Conservation (phyloP, 2,113 vertebrate species). For the Cinclus mexicanus region DNA sequence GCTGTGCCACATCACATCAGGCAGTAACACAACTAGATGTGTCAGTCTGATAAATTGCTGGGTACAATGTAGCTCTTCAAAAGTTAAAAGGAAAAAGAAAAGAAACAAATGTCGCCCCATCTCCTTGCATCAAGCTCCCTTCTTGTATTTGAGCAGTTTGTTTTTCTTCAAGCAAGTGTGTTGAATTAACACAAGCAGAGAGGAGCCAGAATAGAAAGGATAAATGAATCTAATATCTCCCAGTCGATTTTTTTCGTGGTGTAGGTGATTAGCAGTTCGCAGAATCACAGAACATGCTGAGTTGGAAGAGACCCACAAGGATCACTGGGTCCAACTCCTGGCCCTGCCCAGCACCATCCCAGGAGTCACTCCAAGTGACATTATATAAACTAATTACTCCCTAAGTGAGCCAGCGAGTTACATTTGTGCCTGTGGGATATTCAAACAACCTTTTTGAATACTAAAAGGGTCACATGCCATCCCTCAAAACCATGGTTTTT, state of each 20-base stretch:
- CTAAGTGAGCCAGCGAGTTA: accelerated
- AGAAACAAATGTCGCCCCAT: neutral
- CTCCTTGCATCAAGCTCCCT: neutral
- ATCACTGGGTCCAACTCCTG: neutral
- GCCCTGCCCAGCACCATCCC: neutral
- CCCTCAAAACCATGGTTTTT: neutral
- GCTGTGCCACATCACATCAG: neutral
- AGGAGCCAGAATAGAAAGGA: neutral
- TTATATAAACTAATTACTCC: neutral
- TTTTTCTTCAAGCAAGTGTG: neutral
- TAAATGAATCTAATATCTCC: neutral
- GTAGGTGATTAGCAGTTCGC: neutral
- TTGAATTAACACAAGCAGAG: neutral
- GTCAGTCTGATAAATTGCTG: neutral
- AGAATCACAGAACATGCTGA: neutral
- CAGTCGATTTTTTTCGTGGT: neutral
- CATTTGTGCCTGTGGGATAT: neutral
- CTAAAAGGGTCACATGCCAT: neutral
- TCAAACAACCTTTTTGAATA: neutral
- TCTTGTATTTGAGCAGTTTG: neutral
- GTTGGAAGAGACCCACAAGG: neutral
- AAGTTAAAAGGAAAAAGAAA: neutral
- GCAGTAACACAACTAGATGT: neutral
- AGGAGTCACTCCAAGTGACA: neutral
- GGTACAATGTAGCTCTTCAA: neutral